Evolutionary conservation across 2,797 vertebrate genomes (phyloP), one percentile per base, ranked within the genome.

Genomic region (Anolis apletophallus): DNA sequence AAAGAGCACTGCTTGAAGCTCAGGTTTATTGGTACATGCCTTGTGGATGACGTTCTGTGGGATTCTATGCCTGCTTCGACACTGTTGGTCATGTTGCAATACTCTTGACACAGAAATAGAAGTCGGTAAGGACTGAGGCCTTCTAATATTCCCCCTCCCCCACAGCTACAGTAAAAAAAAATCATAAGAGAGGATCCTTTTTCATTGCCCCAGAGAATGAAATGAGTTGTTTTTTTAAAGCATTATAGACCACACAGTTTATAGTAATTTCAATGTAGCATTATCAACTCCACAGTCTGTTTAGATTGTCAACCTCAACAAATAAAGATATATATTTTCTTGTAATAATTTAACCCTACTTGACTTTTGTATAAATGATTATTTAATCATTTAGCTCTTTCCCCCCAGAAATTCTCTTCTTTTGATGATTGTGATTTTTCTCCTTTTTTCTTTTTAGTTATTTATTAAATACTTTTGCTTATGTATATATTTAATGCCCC

Each of bases 11-110:
- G 81, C 81, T 91, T 83, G 64, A 83, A 88, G 81, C 83, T 85
- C 79, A 10, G 83, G 75, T 79, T 67, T 83, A 83, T 92, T 93
- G 84, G 85, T 90, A 90, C 88, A 90, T 91, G 87, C 83, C 61
- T 79, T 67, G 68, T 92, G 72, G 85, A 80, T 91, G 90, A 92
- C 90, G 92, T 94, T 88, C 92, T 94, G 88, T 88, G 87, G 85
- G 84, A 92, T 85, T 92, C 76, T 81, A n/a, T 86, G 86, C 84
- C 90, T 94, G 82, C 85, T 90, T 90, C 84, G 85, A 89, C 92
- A 85, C 77, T 88, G 71, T 84, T 87, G 88, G 88, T 91, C 88
- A 90, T 91, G 76, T 90, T 87, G 87, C 89, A 92, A 78, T 92
- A 90, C 88, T 89, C 81, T 78, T 85, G 88, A 29, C 26, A 59